Conservation (phyloP, 2,888 invertebrate species). For the Zhengitettix transpicula region DNA sequence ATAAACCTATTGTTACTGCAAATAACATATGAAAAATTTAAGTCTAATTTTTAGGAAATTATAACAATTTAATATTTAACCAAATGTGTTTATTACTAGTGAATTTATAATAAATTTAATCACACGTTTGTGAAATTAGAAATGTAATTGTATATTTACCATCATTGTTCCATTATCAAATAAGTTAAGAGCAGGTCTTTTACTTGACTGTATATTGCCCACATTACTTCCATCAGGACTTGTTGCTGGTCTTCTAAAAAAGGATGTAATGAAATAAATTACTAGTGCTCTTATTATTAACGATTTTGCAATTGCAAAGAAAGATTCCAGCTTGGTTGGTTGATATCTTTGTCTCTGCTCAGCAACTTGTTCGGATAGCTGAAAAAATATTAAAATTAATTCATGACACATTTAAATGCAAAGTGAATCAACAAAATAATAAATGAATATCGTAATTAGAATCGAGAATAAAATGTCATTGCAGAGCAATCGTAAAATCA, state of each 20-base stretch:
- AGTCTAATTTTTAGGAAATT: no score
- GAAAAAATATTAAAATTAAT: constrained; percentile 1
- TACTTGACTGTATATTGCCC: constrained; percentile 11
- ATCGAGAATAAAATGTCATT: no score
- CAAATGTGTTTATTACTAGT: no score
- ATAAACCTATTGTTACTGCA: no score
- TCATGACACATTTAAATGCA: no score
- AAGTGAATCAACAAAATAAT: no score
- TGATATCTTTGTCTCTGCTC: constrained; percentile 25
- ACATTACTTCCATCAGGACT: constrained; percentile 24
- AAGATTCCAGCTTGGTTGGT: constrained; percentile 55
- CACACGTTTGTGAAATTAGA: no score
- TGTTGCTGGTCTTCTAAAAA: constrained; percentile 51
- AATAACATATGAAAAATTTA: no score
- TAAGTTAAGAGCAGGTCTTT: constrained; percentile 48
- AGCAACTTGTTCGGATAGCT: constrained; percentile 9
- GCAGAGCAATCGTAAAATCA: no score
- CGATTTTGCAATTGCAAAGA: constrained; percentile 70
- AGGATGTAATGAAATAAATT: constrained; percentile 82
- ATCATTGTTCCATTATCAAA: constrained; percentile 69
- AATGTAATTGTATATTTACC: constrained; percentile 20
- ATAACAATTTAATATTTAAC: no score
- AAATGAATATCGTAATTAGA: no score
- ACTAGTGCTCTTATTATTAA: constrained; percentile 74
- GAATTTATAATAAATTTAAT: no score